Conservation (phyloP, 2,888 invertebrate genomes). For the Leptothorax acervorum region DNA sequence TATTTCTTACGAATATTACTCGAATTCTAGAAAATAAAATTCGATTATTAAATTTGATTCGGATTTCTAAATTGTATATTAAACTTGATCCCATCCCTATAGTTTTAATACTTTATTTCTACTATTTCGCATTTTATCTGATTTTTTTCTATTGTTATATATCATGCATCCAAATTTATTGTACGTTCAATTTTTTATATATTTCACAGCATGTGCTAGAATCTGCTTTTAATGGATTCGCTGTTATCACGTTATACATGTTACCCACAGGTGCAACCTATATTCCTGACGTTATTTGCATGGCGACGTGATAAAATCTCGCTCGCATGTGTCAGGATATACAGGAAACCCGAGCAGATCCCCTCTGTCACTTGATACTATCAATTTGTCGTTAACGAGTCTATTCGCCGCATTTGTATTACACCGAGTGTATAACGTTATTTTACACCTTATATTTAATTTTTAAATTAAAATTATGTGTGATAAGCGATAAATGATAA, state of each 20-base stretch:
- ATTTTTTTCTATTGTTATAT: neutral
- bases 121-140: neutral
- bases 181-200: neutral
- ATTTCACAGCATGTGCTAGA: neutral
- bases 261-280: conserved; percentile 28
- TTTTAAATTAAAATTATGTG: neutral
- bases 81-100: too few relatives aligned
- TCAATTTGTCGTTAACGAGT: conserved; percentile 49
- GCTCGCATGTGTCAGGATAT: conserved; percentile 38
- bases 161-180: neutral
- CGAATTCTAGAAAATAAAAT: too few relatives aligned
- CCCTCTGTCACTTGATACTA: conserved; percentile 28
- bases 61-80: too few relatives aligned
- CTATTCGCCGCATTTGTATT: conserved; percentile 25
- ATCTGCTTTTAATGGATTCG: conserved; percentile 39
- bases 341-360: conserved; percentile 42
- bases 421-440: neutral
- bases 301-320: conserved; percentile 43
- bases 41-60: too few relatives aligned
- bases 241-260: conserved; percentile 20
- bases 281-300: conserved; percentile 43
- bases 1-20: too few relatives aligned
- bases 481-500: neutral
- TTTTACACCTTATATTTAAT: neutral
- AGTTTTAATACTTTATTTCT: neutral